Evolutionary conservation across 92 coral and sea anemone genomes (phyloP).

Genomic region (Epizoanthus ramosus): DNA sequence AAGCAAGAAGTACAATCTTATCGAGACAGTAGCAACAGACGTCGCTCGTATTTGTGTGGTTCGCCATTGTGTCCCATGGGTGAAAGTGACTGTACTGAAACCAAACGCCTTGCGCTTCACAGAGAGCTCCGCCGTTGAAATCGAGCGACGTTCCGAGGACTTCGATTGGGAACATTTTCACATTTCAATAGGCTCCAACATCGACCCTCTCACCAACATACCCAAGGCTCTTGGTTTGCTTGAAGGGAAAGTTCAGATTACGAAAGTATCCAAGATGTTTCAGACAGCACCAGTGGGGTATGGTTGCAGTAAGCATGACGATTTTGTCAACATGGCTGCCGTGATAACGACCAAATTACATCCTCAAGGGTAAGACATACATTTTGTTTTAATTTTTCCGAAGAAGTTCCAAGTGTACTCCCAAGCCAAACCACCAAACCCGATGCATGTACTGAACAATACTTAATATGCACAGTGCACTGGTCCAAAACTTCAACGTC

Average conservation of each 20-base stretch:
- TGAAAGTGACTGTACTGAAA: constrained; percentile 61
- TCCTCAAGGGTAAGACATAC: constrained; percentile 56
- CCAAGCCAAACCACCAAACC: no score
- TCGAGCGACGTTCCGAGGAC: constrained; percentile 65
- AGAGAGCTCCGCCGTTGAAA: constrained; percentile 57
- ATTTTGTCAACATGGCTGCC: constrained; percentile 71
- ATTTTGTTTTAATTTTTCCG: not conserved
- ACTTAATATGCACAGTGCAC: no score
- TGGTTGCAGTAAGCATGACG: constrained; percentile 43
- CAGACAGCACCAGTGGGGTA: constrained; percentile 58
- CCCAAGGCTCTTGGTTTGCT: constrained; percentile 55
- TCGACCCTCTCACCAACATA: constrained; percentile 53
- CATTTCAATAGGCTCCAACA: constrained; percentile 72
- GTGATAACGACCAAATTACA: constrained; percentile 56
- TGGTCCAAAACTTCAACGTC: no score
- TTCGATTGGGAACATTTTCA: constrained; percentile 58
- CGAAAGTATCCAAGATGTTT: constrained; percentile 62
- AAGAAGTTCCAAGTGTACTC: no score
- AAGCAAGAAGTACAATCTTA: constrained; percentile 65
- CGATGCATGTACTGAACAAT: no score
- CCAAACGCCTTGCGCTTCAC: constrained; percentile 64
- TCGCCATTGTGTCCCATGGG: constrained; percentile 55
- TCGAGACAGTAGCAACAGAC: constrained; percentile 77
- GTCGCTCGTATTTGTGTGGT: constrained; percentile 77
- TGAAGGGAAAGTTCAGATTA: constrained; percentile 29